These are phyloP conservation scores for Gallinago jamesoni DNA, from an alignment of 2,113 vertebrate genomes.

Conservation along the genomic window DNA sequence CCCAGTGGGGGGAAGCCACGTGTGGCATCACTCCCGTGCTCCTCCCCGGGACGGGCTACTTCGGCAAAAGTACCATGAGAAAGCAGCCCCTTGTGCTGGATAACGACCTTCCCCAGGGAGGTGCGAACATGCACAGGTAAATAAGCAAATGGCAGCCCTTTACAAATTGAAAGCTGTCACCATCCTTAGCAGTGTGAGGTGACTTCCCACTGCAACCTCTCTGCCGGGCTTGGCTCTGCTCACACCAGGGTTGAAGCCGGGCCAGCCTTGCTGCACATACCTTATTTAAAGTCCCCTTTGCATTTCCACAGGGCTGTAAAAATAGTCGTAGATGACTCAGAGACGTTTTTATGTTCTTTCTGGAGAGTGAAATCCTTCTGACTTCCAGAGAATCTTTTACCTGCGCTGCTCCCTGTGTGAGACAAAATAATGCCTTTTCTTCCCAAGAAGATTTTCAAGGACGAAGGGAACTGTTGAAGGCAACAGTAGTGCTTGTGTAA, in stretches of 20 bases:
- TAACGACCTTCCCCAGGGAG: fast-evolving
- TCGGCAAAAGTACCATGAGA: not conserved
- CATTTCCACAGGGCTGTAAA: not conserved
- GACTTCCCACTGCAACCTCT: not conserved
- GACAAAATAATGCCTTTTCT: not conserved
- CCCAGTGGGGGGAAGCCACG: fast-evolving
- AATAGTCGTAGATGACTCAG: not conserved
- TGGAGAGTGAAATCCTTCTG: not conserved
- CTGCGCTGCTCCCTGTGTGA: not conserved
- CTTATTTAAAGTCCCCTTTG: not conserved
- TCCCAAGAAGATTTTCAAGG: conserved; percentile 30
- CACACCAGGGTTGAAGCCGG: not conserved
- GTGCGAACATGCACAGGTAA: not conserved
- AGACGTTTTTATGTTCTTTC: not conserved
- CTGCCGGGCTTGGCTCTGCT: not conserved
- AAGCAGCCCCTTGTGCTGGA: not conserved
- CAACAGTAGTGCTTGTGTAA: not conserved
- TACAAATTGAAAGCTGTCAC: not conserved
- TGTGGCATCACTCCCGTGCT: fast-evolving
- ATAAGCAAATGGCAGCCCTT: not conserved
- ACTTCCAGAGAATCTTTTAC: not conserved
- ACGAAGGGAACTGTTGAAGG: not conserved
- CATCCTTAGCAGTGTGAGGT: not conserved
- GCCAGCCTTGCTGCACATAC: not conserved
- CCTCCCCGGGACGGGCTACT: fast-evolving